Percentiles rank a stretch among this genome's conserved stretches.
These are phyloP conservation scores for Antechinus stuartii DNA, from an alignment of 2,113 vertebrate species.

Conservation along the genomic window DNA sequence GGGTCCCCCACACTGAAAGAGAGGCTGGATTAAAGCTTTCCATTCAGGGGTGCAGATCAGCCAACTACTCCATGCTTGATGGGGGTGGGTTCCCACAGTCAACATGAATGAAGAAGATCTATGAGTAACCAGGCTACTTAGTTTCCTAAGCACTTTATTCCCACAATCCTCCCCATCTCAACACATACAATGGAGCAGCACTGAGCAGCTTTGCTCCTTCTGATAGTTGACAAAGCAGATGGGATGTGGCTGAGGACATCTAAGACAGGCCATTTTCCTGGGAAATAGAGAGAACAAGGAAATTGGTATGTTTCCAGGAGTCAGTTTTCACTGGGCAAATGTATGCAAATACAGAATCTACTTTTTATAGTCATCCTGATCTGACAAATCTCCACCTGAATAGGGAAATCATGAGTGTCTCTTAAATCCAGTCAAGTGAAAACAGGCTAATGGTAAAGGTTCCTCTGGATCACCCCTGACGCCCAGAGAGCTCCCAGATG, in stretches of 20 bases:
- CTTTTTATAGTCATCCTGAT: neutral
- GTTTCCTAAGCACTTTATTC: neutral
- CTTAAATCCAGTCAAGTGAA: neutral
- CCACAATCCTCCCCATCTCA: neutral
- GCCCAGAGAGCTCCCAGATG: neutral
- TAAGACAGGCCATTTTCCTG: neutral
- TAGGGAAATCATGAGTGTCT: neutral
- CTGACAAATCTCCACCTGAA: neutral
- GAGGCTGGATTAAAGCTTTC: neutral
- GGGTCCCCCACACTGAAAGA: neutral
- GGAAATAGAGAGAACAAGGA: neutral
- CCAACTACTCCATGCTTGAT: neutral
- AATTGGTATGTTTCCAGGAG: neutral
- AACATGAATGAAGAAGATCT: neutral
- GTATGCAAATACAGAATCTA: neutral
- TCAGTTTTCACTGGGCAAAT: neutral
- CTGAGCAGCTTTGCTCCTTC: neutral
- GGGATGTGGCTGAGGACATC: neutral
- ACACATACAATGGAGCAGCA: neutral
- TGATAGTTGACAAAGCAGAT: neutral
- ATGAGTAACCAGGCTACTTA: neutral
- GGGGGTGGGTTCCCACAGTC: neutral
- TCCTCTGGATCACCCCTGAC: neutral
- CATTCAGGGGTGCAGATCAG: neutral
- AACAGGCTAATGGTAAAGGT: neutral